Percentiles rank a stretch among this genome's conserved stretches.
These are phyloP conservation scores for Aleiodes alternator DNA, from an alignment of 2,888 invertebrate genomes.

Conservation along the genomic window DNA sequence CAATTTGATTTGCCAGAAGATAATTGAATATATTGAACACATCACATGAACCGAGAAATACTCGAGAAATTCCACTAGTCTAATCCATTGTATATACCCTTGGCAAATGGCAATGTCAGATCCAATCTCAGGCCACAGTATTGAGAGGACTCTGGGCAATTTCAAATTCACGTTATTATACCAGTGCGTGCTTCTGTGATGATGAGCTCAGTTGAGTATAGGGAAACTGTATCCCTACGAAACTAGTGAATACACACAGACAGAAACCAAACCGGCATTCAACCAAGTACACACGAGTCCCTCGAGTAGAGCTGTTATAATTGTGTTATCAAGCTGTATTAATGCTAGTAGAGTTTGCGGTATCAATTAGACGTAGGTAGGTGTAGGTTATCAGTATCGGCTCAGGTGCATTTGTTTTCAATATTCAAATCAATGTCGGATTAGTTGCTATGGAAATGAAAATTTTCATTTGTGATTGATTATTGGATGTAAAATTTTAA, in stretches of 20 bases:
- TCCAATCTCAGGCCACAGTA: conserved; percentile 26
- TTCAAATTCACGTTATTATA: conserved; percentile 31
- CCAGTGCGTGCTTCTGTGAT: conserved; percentile 47
- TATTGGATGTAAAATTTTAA: background rate
- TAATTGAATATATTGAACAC: background rate
- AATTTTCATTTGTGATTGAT: background rate
- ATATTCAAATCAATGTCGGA: conserved; percentile 30
- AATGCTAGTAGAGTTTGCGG: conserved; percentile 33
- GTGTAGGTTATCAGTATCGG: conserved; percentile 28
- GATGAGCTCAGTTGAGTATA: conserved; percentile 31
- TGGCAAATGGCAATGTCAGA: conserved; percentile 32
- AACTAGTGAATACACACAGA: background rate
- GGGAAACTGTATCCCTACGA: conserved; percentile 19
- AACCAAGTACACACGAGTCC: conserved; percentile 23
- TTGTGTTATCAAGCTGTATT: conserved; percentile 51
- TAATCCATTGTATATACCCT: conserved; percentile 20
- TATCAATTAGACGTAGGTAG: conserved; percentile 13
- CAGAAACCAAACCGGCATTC: conserved; percentile 11
- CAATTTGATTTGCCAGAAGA: too few relatives aligned
- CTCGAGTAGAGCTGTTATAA: conserved; percentile 40
- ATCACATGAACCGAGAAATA: background rate
- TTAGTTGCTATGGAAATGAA: background rate
- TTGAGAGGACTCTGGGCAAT: conserved; percentile 35
- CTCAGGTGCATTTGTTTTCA: conserved; percentile 27
- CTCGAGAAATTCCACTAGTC: conserved; percentile 7